Conservation (phyloP, 2,113 vertebrate species). For the Nothobranchius kuhntae region DNA sequence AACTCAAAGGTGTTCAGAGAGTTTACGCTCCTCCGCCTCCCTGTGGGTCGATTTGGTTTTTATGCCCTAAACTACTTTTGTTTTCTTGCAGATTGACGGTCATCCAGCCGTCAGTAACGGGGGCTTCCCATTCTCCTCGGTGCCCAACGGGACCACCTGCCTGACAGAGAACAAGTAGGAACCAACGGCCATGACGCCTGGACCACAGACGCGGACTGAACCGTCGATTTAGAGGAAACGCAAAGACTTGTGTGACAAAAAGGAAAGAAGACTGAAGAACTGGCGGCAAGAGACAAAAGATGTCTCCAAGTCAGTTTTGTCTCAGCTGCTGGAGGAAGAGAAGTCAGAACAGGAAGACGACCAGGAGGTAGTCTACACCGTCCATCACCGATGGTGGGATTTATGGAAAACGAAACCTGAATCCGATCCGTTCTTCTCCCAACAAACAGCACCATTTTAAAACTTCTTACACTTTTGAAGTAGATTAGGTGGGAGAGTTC, state of each 20-base stretch:
- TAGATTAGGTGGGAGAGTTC: not conserved
- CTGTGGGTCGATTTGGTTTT: no score
- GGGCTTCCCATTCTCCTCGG: slow-evolving; percentile 43
- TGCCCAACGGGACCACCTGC: slow-evolving; percentile 55
- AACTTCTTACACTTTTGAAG: not conserved
- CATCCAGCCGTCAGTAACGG: slow-evolving; percentile 47
- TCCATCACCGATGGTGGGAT: not conserved
- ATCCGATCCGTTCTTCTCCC: no score
- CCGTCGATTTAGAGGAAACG: not conserved
- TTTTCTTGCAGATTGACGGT: slow-evolving; percentile 62
- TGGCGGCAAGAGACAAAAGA: slow-evolving; percentile 5
- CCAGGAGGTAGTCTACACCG: not conserved
- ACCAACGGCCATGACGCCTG: not conserved
- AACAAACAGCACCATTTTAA: no score
- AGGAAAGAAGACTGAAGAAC: slow-evolving; percentile 39
- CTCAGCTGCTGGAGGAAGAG: not conserved
- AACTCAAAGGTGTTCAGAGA: not conserved
- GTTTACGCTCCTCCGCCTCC: not conserved
- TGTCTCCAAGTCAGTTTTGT: not conserved
- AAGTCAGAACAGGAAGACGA: not conserved
- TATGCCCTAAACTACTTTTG: not conserved
- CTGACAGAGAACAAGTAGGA: slow-evolving; percentile 68
- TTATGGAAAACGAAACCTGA: no score
- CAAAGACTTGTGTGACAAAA: slow-evolving; percentile 9
- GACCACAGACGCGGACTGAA: not conserved